These are phyloP conservation scores for Ctenomys sociabilis DNA, from an alignment of 2,113 vertebrate species.

Conservation along the genomic window DNA sequence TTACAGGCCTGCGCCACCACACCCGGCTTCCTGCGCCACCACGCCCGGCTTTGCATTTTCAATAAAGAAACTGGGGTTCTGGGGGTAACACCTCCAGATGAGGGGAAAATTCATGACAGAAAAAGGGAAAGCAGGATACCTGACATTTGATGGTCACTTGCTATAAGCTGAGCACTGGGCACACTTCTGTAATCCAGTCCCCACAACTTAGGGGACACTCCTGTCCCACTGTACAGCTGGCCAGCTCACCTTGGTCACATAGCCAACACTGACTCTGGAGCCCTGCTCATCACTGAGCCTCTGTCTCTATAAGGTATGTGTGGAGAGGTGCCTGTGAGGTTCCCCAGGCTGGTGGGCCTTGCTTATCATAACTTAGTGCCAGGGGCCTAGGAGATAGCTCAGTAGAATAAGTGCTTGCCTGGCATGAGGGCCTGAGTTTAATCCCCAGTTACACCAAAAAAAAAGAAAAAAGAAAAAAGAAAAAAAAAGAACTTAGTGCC, in stretches of 20 bases:
- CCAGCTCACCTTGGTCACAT: neutral
- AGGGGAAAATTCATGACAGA: neutral
- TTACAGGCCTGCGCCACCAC: no score
- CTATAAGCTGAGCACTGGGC: neutral
- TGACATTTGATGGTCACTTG: rapidly evolving
- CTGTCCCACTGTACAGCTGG: neutral
- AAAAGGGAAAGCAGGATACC: neutral
- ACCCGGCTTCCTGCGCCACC: no score
- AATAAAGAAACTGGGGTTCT: neutral
- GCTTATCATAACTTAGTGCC: neutral
- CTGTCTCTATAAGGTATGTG: neutral
- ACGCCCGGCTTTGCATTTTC: no score
- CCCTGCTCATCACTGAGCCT: neutral
- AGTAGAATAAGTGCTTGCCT: no score
- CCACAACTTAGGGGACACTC: neutral
- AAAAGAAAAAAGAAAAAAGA: no score
- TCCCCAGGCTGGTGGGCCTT: neutral
- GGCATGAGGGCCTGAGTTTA: no score
- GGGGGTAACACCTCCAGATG: neutral
- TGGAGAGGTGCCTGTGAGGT: neutral
- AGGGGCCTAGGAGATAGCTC: no score
- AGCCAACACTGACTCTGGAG: neutral
- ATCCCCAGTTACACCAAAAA: no score
- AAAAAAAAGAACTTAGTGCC: neutral
- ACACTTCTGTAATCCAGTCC: rapidly evolving